phyloP scores from a whole-genome alignment of 2,113 vertebrate genomes.

The Parus major region DNA sequence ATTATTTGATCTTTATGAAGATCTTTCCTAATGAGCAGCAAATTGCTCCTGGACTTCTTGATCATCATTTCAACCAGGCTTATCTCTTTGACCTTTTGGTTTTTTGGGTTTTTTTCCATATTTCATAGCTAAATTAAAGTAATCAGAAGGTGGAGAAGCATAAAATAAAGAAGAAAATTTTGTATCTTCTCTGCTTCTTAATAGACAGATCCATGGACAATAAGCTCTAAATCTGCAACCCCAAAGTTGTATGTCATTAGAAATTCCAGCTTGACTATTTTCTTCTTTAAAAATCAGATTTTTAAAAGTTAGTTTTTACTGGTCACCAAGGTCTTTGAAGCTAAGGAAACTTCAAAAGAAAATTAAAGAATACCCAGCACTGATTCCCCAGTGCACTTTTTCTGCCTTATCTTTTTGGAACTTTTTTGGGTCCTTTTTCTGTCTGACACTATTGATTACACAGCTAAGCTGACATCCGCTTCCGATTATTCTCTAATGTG shows the following conservation, averaged over 20 bases:
- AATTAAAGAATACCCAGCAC: neutral
- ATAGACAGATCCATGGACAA: neutral
- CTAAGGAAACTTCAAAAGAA: conserved; percentile 37
- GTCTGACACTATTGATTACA: neutral
- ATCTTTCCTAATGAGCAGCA: neutral
- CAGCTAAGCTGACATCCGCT: neutral
- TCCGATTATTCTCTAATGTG: neutral
- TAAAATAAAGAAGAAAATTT: neutral
- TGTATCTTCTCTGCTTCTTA: neutral
- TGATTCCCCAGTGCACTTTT: neutral
- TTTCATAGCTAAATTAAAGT: neutral
- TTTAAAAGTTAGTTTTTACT: neutral
- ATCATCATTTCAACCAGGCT: neutral
- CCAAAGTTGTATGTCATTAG: neutral
- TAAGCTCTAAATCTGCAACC: neutral
- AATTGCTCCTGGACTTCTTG: neutral
- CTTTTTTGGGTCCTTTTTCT: neutral
- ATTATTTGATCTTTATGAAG: neutral
- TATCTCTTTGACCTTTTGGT: neutral
- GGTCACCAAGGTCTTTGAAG: neutral
- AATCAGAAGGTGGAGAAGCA: neutral
- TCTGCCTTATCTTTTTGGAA: neutral
- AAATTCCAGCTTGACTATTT: neutral
- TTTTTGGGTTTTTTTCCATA: neutral
- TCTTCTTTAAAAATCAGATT: neutral